Base-by-base conservation (phyloP, 2,797 vertebrate genomes). In the Muscicapa striata region DNA sequence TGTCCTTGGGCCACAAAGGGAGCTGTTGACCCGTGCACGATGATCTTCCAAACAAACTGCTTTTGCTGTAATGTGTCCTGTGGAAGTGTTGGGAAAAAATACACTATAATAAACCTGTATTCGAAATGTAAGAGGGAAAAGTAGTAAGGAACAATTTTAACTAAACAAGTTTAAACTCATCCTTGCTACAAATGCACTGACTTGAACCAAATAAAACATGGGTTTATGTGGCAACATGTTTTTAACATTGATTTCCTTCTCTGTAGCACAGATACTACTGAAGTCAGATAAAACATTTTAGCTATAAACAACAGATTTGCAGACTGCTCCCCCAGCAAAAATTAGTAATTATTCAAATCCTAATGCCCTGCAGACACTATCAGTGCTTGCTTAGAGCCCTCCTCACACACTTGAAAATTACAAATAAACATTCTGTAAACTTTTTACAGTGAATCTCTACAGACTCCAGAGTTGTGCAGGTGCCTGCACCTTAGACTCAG, bases 1-100 rank as follows among this genome's bases (percentile, higher is more conserved):
- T 62, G 82, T 98, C 89, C 97, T 97, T 26, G 98, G 96, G 67
- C 97, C 98, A 78, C 99, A 99, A 84, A 99, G 98, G 67, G 98
- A 98, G 90, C 98, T 97, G 97, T 99, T 99, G 84, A 99, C 99
- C 97, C 98, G 99, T 30, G 92, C 96, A 45, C 96, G 98, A 91
- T 98, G 98, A 89, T 99, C 99, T 97, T 98, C 98, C 90, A 99
- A 97, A 97, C 99, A 99, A 94, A 99, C 96, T 22, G 98, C 98
- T 97, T 99, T 99, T 87, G 98, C 97, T 16, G 98, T 98, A 94
- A 99, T 97, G 72, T 99, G 98, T 93, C 99, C 99, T 99, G 82
- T 32, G 63, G 80, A 96, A 49, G 87, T 6, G 92, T 76, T 27
- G 90, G 62, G 36, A 82, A 70, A 41, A 75, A 74, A 87, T 11